Evolutionary conservation across 2,797 vertebrate genomes (phyloP).

Genomic region (Passerculus sandwichensis): DNA sequence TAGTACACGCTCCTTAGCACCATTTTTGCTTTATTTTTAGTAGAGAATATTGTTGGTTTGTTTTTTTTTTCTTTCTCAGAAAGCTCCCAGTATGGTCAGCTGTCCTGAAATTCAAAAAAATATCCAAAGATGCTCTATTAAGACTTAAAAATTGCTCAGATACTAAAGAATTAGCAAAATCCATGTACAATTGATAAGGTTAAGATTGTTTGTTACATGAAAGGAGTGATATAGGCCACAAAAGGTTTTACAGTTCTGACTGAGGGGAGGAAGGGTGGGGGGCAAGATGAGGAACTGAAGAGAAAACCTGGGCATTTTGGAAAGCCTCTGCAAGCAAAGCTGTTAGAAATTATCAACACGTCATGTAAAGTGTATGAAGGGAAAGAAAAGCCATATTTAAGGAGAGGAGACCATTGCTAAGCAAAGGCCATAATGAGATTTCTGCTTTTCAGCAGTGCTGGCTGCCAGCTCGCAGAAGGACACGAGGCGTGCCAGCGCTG

Average conservation of each 20-base stretch:
- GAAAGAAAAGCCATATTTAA: not conserved
- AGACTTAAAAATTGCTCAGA: not conserved
- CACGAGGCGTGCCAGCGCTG: not conserved
- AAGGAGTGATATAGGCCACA: not conserved
- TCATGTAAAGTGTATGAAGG: not conserved
- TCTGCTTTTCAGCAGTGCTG: fast-evolving
- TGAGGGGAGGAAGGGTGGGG: not conserved
- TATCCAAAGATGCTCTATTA: not conserved
- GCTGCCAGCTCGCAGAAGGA: conserved; percentile 55
- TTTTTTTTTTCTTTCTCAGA: not conserved
- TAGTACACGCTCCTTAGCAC: not conserved
- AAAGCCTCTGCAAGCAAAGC: not conserved
- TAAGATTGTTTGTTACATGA: not conserved
- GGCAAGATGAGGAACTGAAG: not conserved
- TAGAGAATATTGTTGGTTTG: not conserved
- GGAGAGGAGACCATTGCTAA: not conserved
- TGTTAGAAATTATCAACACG: not conserved
- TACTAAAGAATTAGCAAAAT: not conserved
- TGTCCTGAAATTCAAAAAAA: not conserved
- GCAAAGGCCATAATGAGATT: not conserved
- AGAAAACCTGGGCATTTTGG: not conserved
- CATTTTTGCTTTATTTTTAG: not conserved
- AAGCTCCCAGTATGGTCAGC: not conserved
- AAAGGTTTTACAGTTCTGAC: not conserved
- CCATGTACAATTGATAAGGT: not conserved